Evolutionary conservation across 2,797 vertebrate species (phyloP).

Genomic region (Notolepis coatsorum): DNA sequence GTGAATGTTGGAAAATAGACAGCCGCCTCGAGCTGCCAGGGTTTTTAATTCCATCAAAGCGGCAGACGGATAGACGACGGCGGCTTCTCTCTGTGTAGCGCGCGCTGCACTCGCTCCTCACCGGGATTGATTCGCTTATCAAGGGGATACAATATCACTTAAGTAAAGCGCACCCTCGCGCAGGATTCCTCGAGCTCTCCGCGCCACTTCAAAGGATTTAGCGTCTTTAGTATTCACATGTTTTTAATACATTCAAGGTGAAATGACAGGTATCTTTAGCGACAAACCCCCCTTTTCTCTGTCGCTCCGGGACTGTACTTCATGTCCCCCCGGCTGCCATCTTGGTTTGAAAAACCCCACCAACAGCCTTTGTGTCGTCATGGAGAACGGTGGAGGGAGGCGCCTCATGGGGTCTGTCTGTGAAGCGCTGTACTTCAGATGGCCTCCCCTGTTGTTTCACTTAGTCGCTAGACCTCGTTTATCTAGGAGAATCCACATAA

Average conservation of each 20-base stretch:
- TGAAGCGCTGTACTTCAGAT: conserved; percentile 5
- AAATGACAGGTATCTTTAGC: conserved; percentile 64
- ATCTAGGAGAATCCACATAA: too few species aligned
- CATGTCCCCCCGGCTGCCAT: neutral
- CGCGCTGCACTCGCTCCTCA: conserved; percentile 65
- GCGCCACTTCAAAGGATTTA: conserved; percentile 76
- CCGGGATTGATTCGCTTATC: conserved; percentile 77
- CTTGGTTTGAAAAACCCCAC: conserved; percentile 21
- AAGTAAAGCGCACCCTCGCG: conserved; percentile 72
- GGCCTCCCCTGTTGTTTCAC: conserved; percentile 9
- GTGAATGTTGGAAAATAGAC: conserved; percentile 69
- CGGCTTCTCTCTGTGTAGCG: conserved; percentile 72
- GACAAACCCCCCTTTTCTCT: conserved; percentile 50
- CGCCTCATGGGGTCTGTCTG: neutral
- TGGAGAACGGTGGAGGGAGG: conserved; percentile 4
- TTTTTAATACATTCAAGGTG: conserved; percentile 70
- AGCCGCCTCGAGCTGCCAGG: conserved; percentile 62
- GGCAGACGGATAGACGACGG: conserved; percentile 71
- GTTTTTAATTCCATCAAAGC: conserved; percentile 83
- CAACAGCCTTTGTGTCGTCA: neutral
- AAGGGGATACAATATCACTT: conserved; percentile 77
- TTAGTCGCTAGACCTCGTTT: too few species aligned
- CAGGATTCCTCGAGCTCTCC: conserved; percentile 63
- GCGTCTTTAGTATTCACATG: conserved; percentile 53
- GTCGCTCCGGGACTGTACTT: conserved; percentile 26